Conservation (phyloP, 2,113 vertebrate genomes). For the Alces alces region DNA sequence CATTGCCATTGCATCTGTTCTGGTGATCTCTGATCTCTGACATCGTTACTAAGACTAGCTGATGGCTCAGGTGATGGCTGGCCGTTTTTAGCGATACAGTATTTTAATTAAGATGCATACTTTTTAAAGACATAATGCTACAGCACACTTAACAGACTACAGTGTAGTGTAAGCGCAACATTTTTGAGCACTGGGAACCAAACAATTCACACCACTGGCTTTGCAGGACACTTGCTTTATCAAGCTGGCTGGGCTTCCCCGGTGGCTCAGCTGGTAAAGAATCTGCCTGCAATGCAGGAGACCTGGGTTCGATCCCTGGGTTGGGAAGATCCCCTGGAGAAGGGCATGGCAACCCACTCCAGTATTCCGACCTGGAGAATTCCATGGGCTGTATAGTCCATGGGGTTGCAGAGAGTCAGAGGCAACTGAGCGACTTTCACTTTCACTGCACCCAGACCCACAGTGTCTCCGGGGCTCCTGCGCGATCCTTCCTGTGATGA, state of each 20-base stretch:
- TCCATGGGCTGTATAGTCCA: background rate
- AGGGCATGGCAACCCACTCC: background rate
- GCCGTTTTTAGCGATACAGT: accelerated
- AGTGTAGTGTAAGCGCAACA: accelerated
- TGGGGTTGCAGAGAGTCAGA: background rate
- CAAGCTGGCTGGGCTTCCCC: accelerated
- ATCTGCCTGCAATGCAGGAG: background rate
- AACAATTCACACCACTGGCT: accelerated
- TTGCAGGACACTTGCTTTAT: accelerated
- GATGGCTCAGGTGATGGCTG: background rate
- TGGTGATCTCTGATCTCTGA: background rate
- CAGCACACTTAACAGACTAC: background rate
- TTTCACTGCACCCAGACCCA: accelerated
- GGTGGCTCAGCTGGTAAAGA: background rate
- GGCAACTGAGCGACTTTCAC: background rate
- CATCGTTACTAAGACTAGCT: background rate
- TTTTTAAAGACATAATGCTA: background rate
- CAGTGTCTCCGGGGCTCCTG: background rate
- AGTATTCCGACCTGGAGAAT: background rate
- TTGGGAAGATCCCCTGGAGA: background rate
- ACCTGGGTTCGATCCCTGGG: background rate
- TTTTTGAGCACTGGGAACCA: background rate
- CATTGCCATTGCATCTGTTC: accelerated
- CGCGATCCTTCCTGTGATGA: background rate
- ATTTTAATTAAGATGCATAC: background rate